Evolutionary conservation across 2,113 vertebrate genomes (phyloP).

Genomic region (Poeciliopsis occidentalis): DNA sequence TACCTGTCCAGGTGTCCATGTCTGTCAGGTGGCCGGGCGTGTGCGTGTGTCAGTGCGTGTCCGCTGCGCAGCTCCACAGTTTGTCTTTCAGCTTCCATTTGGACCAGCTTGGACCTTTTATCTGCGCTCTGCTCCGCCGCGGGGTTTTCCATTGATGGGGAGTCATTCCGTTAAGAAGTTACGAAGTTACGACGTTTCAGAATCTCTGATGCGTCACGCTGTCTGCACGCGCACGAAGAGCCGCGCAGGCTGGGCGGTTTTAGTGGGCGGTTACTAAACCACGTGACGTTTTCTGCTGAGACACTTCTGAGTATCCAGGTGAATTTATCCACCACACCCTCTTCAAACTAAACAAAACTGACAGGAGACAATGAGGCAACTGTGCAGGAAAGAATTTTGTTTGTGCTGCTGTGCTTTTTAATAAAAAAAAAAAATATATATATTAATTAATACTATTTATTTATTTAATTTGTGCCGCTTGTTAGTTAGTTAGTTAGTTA

Average conservation of each 20-base stretch:
- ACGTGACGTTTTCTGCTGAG: background rate
- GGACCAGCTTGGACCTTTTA: slow-evolving; percentile 35
- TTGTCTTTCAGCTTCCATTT: slow-evolving; percentile 46
- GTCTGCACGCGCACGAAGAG: background rate
- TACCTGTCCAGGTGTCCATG: slow-evolving; percentile 55
- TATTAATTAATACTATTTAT: too few species aligned
- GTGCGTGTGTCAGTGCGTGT: slow-evolving; percentile 16
- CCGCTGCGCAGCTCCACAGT: background rate
- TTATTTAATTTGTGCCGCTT: too few species aligned
- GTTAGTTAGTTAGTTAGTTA: too few species aligned
- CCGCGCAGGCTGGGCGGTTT: background rate
- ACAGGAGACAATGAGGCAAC: too few species aligned
- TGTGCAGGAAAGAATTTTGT: too few species aligned
- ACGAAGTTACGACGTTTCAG: background rate
- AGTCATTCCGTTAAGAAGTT: background rate
- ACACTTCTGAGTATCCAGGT: too few species aligned
- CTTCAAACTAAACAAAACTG: too few species aligned
- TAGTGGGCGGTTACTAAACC: background rate
- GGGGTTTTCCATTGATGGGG: slow-evolving; percentile 43
- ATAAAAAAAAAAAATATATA: too few species aligned
- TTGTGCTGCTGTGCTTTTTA: too few species aligned
- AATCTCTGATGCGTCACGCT: background rate
- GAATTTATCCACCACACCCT: too few species aligned
- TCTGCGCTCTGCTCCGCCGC: background rate
- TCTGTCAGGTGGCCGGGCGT: slow-evolving; percentile 38